Evolutionary conservation across 2,113 vertebrate species (phyloP).

Genomic region (Hypocryptadius cinnamomeus): DNA sequence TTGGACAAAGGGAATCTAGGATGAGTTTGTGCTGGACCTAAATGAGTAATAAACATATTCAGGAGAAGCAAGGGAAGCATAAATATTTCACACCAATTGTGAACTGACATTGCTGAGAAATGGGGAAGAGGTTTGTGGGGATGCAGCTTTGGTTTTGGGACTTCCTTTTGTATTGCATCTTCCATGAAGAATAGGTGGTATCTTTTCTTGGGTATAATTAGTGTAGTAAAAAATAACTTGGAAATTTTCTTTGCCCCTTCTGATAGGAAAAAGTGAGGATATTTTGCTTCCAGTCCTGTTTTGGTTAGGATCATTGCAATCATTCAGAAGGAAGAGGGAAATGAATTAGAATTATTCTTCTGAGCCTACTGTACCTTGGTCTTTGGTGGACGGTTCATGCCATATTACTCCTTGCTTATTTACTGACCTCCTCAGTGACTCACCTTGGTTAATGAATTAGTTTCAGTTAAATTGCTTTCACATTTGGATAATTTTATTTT

Average conservation of each 20-base stretch:
- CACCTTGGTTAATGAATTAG: slow-evolving; percentile 8
- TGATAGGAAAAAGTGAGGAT: background rate
- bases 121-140: background rate
- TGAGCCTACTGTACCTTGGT: background rate
- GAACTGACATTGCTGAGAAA: background rate
- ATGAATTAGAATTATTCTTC: background rate
- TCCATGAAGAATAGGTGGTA: background rate
- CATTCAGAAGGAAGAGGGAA: background rate
- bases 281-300: background rate
- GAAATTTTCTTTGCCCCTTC: background rate
- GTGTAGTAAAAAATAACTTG: background rate
- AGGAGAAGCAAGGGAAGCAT: background rate
- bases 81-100: background rate
- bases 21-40: background rate
- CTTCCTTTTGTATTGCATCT: background rate
- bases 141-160: background rate
- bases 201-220: background rate
- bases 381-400: background rate
- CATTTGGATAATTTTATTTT: background rate
- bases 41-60: background rate
- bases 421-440: slow-evolving; percentile 21
- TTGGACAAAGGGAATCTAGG: background rate
- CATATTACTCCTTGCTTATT: background rate
- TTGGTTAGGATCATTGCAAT: background rate
- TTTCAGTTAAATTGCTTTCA: slow-evolving; percentile 44